Base-by-base conservation (phyloP, 2,888 invertebrate species). In the Urechis unicinctus region DNA sequence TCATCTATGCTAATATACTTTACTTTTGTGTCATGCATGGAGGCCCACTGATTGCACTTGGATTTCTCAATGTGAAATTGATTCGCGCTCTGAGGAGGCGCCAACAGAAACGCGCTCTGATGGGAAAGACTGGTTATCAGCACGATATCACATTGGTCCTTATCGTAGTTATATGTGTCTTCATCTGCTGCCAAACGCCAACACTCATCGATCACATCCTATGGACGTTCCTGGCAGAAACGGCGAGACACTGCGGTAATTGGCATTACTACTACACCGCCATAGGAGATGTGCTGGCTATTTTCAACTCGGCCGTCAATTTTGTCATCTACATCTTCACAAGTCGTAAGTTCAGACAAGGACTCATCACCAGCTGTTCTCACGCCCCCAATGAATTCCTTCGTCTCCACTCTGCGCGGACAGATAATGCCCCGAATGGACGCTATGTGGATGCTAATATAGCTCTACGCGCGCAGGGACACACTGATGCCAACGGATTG, bases 241-340 rank as follows among this genome's bases (percentile, higher is more conserved):
- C 36, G 22, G 24, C 47, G 28, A 29, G 60, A 3, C 21, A 22
- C 21, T 65, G 65, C 48, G 63, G 63, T 13, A 42, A 58, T 22
- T 63, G 64, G 65, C 62, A 61, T 36, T 65, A 66, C 54, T 65
- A 65, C 56, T 65, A 63, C 59, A 65, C 65, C 43, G 65, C 65
- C 22, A 52, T 65, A 1, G 61, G 60, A 1, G 65, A 65, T 47
- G 42, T 58, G 29, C 30, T 65, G 48, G 60, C 58, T 42, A 63
- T 65, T 17, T 43, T 63, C 26, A 65, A 65, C 56, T 61, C 62
- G 17, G 57, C 65, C 1, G 59, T 61, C 46, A 65, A 65, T 46
- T 65, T 65, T 49, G 49, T 63, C 55, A 61, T 65, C 50, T 65
- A 65, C 56, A 49, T 62, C 30, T 43, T 65, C 21, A 62, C 65